Conservation (phyloP, 2,888 invertebrate species). For the Eulithis prunata region DNA sequence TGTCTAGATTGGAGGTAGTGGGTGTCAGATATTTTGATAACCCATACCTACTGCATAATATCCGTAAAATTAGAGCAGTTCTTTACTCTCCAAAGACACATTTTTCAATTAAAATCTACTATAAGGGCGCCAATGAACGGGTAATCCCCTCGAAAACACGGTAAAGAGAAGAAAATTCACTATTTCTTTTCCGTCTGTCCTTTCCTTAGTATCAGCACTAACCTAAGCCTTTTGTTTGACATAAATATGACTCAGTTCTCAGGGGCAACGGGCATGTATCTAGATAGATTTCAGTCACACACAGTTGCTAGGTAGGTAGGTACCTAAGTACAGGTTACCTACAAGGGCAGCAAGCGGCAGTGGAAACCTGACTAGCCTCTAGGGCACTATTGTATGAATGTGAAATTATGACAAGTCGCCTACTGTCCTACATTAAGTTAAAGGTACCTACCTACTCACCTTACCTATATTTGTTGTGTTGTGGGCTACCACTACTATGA, state of each 20-base stretch:
- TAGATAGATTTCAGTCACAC: conserved; percentile 17
- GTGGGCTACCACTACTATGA: too few species aligned
- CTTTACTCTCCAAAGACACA: too few species aligned
- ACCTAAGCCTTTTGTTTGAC: conserved; percentile 1
- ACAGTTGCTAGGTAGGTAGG: conserved; percentile 4
- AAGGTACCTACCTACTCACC: neutral
- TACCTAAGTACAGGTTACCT: conserved; percentile 17
- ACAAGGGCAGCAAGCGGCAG: conserved; percentile 34
- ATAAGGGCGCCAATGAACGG: too few species aligned
- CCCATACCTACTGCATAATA: too few species aligned
- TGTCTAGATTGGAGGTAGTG: neutral
- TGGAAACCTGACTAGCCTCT: conserved; percentile 43
- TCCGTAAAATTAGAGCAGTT: too few species aligned
- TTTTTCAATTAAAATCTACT: too few species aligned
- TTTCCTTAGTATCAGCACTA: neutral
- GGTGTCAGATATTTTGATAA: neutral
- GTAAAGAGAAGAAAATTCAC: too few species aligned
- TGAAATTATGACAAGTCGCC: conserved; percentile 31
- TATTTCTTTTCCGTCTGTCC: neutral
- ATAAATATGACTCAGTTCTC: neutral
- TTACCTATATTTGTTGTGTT: too few species aligned
- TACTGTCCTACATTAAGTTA: conserved; percentile 32
- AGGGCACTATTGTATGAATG: conserved; percentile 44
- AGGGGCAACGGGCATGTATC: conserved; percentile 8
- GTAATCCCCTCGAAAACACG: too few species aligned